Evolutionary conservation across 1,140 invertebrate genomes (phyloP), one percentile per base, ranked within the genome.

Genomic region (Musca domestica): DNA sequence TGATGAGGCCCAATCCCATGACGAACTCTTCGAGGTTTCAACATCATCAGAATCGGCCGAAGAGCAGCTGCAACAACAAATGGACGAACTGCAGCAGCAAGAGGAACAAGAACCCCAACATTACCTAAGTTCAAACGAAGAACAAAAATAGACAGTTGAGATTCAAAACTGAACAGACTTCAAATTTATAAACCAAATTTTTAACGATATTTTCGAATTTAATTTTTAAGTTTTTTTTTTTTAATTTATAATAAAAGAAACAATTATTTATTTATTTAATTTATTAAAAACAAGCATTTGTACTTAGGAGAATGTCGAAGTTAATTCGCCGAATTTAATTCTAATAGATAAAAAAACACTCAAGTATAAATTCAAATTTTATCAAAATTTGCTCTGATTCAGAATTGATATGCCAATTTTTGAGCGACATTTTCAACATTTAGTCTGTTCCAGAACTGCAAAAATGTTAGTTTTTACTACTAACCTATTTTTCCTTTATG

Each of bases 11-110:
- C 61, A 61, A 34, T 9, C 56, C 7, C 30, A 72, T 70, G 65
- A 77, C 48, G 74, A 79, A 70, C 66, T 74, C 41, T 77, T 77
- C 66, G 73, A 76, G 64, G 74, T 79, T 51, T 76, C 77, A n/a
- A 73, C 74, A 64, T 80, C 77, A 14, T 77, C 79, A 72, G 77
- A 79, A 51, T 71, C 74, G 23, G 71, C 69, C 58, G 73, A 74
- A 41, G 71, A 74, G 52, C 65, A 69, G 19, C 27, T 34, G 27
- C 54, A 58, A 41, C 56, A 61, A 58, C 54, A 27, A 19, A 41
- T 41, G 34, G 27, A 61, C 6, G 17, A 34, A 3, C 9, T 30
- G 30, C 54, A 58, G 10, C 54, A 58, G 14, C 48, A 22, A 10
- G 48, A 51, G 20, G 3, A 27, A 61, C n/a, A 61, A 61, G 19